Evolutionary conservation across 2,113 vertebrate species (phyloP).

Genomic region (Euleptes europaea): DNA sequence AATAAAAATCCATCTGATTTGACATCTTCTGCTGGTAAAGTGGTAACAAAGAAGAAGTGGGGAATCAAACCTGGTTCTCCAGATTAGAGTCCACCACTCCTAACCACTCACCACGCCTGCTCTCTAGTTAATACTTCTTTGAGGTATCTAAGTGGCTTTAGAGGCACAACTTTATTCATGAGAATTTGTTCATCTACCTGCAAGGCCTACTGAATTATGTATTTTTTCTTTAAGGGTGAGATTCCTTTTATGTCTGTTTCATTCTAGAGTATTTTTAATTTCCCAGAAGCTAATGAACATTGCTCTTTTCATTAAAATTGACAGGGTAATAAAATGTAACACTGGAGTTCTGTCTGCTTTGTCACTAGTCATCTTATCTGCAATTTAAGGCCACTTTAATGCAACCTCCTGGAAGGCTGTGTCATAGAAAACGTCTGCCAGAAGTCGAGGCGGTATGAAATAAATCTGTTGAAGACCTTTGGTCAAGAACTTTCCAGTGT

Average conservation of each 20-base stretch:
- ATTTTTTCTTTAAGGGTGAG: background rate
- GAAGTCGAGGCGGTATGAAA: background rate
- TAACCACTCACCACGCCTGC: too few species aligned
- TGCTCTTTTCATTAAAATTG: constrained; percentile 24
- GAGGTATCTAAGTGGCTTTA: background rate
- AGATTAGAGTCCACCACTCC: too few species aligned
- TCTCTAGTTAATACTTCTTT: background rate
- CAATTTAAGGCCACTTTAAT: constrained; percentile 2
- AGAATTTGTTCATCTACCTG: background rate
- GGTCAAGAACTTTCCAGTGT: background rate
- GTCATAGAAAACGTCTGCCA: background rate
- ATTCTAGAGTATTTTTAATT: background rate
- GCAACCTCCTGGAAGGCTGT: background rate
- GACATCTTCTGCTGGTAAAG: too few species aligned
- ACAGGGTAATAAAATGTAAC: background rate
- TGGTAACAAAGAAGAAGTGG: too few species aligned
- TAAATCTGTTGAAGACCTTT: background rate
- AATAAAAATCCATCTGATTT: too few species aligned
- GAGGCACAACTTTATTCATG: constrained; percentile 7
- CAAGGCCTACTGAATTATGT: constrained; percentile 22
- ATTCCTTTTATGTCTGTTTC: background rate
- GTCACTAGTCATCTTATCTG: background rate
- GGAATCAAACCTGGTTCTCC: too few species aligned
- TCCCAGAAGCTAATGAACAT: background rate
- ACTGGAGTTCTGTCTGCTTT: background rate